Percentiles rank a stretch among this genome's conserved stretches.
phyloP scores from a whole-genome alignment of 2,113 vertebrate genomes.

The Columba livia region DNA sequence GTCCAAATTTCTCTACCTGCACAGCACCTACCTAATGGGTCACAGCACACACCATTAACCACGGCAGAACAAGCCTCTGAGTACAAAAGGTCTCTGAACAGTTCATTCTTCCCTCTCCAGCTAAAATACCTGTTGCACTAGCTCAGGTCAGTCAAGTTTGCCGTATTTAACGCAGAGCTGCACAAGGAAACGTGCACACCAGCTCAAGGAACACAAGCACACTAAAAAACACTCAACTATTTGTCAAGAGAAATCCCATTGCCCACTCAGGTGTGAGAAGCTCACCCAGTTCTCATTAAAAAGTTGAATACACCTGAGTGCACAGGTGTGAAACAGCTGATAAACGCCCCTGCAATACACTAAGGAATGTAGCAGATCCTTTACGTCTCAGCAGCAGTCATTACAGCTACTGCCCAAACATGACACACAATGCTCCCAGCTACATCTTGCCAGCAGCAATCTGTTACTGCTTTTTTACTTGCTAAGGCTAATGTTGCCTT shows the following conservation, averaged over 20 bases:
- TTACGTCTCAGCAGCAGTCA: fast-evolving
- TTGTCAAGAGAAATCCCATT: neutral
- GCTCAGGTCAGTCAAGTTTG: neutral
- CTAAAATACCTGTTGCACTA: neutral
- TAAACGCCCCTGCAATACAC: neutral
- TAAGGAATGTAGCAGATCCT: neutral
- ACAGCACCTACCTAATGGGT: neutral
- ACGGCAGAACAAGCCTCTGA: neutral
- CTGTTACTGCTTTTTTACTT: fast-evolving
- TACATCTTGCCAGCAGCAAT: neutral
- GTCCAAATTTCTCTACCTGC: neutral
- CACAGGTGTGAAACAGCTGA: neutral
- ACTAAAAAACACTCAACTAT: too few species aligned
- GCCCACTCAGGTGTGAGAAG: neutral
- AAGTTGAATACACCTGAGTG: too few species aligned
- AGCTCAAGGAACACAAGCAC: neutral
- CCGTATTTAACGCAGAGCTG: neutral
- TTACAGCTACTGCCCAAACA: neutral
- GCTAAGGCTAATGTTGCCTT: neutral
- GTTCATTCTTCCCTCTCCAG: neutral
- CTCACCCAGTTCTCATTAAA: neutral
- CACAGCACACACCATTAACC: neutral
- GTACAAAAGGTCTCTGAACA: slow-evolving; percentile 1
- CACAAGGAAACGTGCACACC: neutral
- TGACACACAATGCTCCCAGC: neutral